These are phyloP conservation scores for Dreissena rostriformis DNA, from an alignment of 1,140 invertebrate genomes.

Conservation along the genomic window DNA sequence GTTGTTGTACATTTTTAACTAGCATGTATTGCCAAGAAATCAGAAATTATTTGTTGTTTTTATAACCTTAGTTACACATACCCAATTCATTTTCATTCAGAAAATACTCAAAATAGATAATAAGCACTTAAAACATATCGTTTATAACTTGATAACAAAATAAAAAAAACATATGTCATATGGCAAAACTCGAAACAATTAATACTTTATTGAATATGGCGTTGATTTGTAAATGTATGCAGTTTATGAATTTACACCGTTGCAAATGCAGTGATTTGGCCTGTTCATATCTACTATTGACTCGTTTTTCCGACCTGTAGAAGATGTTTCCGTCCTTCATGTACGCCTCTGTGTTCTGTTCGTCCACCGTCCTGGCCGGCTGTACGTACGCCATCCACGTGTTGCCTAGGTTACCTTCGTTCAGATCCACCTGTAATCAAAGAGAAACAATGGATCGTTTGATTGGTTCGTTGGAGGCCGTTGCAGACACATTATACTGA, in stretches of 20 bases:
- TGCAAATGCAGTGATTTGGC: not conserved
- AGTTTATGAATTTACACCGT: no score
- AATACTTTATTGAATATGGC: not conserved
- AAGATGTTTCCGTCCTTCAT: conserved; percentile 79
- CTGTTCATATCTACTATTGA: no score
- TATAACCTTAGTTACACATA: no score
- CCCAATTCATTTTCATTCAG: not conserved
- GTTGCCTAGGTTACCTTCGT: conserved; percentile 18
- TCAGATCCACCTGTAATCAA: conserved; percentile 39
- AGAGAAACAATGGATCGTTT: no score
- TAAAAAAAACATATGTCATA: not conserved
- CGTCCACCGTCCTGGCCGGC: conserved; percentile 78
- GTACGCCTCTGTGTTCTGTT: conserved; percentile 82
- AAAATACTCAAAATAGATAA: not conserved
- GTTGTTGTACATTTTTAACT: no score
- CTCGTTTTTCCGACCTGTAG: conserved; percentile 77
- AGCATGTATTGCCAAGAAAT: no score
- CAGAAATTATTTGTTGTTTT: no score
- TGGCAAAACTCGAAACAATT: not conserved
- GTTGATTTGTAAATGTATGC: no score
- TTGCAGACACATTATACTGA: not conserved
- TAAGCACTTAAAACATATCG: not conserved
- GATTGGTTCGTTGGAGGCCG: not conserved
- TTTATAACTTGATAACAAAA: not conserved
- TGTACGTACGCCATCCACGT: conserved; percentile 80